Conservation (phyloP, 2,797 vertebrate species). For the Caiman crocodilus region DNA sequence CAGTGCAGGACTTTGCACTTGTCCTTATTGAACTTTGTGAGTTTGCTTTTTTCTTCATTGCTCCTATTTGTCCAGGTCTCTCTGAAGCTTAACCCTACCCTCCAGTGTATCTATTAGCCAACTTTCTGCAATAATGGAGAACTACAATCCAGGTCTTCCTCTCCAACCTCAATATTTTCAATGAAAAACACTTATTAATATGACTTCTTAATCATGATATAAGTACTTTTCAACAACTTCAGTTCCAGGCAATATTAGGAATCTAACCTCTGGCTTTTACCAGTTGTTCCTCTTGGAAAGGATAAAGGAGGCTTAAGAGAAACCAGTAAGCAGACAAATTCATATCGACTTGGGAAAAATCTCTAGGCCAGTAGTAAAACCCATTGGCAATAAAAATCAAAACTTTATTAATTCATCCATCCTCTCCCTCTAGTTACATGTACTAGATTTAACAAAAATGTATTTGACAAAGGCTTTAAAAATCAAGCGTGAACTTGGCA, state of each 20-base stretch:
- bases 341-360: neutral
- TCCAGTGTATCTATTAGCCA: too few relatives aligned
- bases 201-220: neutral
- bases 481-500: neutral
- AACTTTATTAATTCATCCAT: neutral
- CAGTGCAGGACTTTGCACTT: too few relatives aligned
- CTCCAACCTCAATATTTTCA: neutral
- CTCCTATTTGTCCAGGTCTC: too few relatives aligned
- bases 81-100: too few relatives aligned
- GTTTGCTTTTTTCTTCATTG: too few relatives aligned
- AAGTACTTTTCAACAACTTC: neutral
- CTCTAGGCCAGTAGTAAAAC: neutral
- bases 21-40: too few relatives aligned
- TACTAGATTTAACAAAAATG: neutral
- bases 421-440: neutral
- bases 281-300: neutral
- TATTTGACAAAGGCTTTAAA: neutral
- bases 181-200: neutral
- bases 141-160: neutral
- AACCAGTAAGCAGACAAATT: neutral
- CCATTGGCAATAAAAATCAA: neutral
- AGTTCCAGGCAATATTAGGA: neutral
- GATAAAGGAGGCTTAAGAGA: neutral
- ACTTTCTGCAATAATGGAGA: neutral
- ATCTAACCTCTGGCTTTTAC: neutral